Evolutionary conservation across 1,140 invertebrate genomes (phyloP).

Genomic region (Euura saliciscinereae): DNA sequence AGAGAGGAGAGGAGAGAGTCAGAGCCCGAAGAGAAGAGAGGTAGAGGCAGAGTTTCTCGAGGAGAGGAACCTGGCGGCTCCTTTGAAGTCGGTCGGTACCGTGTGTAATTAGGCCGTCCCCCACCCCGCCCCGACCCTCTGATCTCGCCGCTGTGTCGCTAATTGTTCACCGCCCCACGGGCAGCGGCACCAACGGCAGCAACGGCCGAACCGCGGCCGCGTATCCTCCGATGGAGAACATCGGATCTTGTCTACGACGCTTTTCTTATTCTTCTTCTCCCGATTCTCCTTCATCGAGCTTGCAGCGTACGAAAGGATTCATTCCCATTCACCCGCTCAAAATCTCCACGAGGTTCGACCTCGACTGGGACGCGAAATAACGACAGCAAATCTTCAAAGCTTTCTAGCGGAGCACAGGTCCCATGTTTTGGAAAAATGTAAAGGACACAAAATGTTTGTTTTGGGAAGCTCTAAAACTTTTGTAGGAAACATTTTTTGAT

Average conservation of each 20-base stretch:
- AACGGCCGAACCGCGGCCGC: constrained; percentile 20
- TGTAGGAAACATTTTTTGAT: too few relatives aligned
- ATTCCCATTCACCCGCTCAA: too few relatives aligned
- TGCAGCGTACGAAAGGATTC: too few relatives aligned
- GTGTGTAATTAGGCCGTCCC: constrained; percentile 58
- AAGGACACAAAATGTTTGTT: too few relatives aligned
- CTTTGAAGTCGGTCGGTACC: constrained; percentile 57
- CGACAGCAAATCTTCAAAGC: too few relatives aligned
- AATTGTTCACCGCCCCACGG: constrained; percentile 56
- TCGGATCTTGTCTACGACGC: background rate
- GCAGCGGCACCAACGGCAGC: constrained; percentile 49
- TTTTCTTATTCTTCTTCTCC: background rate
- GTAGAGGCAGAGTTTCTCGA: constrained; percentile 36
- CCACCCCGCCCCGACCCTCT: constrained; percentile 53
- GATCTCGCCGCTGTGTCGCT: constrained; percentile 58
- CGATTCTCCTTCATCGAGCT: too few relatives aligned
- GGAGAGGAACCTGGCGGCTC: constrained; percentile 55
- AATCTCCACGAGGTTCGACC: too few relatives aligned
- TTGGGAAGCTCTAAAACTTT: too few relatives aligned
- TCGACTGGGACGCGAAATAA: too few relatives aligned
- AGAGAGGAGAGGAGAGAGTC: constrained; percentile 44
- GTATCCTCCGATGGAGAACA: background rate
- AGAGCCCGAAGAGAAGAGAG: constrained; percentile 46
- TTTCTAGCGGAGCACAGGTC: too few relatives aligned
- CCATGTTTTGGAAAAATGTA: too few relatives aligned